These are phyloP conservation scores for Cataglyphis livida DNA, from an alignment of 2,888 invertebrate species.

Conservation along the genomic window DNA sequence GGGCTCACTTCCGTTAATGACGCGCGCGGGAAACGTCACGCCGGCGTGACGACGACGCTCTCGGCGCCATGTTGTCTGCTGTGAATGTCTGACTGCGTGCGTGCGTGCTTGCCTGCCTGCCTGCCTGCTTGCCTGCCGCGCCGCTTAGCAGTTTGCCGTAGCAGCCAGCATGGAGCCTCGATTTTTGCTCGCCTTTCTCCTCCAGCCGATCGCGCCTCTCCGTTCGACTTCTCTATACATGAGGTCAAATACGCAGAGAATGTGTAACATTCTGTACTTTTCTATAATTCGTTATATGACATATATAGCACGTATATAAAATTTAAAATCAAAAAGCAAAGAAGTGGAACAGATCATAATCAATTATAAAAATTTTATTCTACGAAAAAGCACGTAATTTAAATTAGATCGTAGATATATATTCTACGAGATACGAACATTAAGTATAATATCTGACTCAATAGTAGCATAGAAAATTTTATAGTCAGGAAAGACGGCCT, in stretches of 20 bases:
- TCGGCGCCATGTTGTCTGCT: conserved; percentile 85
- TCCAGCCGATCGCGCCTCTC: conserved; percentile 41
- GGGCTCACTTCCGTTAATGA: conserved; percentile 84
- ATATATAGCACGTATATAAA: neutral
- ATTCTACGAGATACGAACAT: conserved; percentile 45
- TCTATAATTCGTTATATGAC: conserved; percentile 8
- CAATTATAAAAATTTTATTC: neutral
- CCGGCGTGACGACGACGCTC: conserved; percentile 79
- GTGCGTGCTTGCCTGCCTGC: conserved; percentile 25
- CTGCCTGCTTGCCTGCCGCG: conserved; percentile 49
- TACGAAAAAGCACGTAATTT: conserved; percentile 63
- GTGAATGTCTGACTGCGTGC: conserved; percentile 77
- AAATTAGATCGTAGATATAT: conserved; percentile 68
- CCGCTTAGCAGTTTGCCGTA: conserved; percentile 67
- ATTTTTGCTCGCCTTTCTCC: conserved; percentile 74
- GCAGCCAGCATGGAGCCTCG: conserved; percentile 83
- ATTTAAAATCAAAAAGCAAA: neutral
- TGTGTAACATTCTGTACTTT: neutral
- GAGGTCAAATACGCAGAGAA: conserved; percentile 13
- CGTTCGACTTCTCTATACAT: conserved; percentile 36
- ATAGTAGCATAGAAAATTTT: conserved; percentile 66
- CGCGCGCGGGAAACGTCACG: conserved; percentile 83
- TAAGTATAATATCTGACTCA: conserved; percentile 45
- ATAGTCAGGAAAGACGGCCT: conserved; percentile 55
- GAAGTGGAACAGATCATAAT: neutral